Base-by-base conservation (phyloP, 2,888 invertebrate species). In the Drosophila paramelanica region DNA sequence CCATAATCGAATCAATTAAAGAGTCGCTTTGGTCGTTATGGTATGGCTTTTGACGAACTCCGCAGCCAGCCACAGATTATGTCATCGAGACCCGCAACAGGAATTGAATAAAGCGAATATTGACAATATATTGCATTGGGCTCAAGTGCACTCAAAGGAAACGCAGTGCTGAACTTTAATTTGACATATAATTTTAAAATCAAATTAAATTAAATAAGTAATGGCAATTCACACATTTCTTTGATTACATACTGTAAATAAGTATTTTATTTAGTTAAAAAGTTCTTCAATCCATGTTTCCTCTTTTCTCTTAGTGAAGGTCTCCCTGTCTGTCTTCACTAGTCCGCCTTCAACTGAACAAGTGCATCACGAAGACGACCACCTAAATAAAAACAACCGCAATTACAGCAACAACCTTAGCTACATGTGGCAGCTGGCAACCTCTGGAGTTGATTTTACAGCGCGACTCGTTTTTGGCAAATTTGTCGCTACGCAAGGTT, bases 401-500 rank as follows among this genome's bases (percentile, higher is more conserved):
- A 51, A 50, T 38, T 36, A 49, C 45, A 25, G 38, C 33, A 39
- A 42, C 11, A 45, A 17, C 27, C 31, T 11, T 20, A 45, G 51
- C 46, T 47, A 53, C 36, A 39, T 23, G 66, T 55, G 73, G 38
- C 52, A 75, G 69, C 66, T 74, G 73, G 36, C 55, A 47, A 61
- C 61, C 51, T 55, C 36, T 70, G 49, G 17, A 59, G 38, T 56
- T 56, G 57, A 51, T 20, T 60, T 65, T 66, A 59, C 68, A 69
- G 10, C 64, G 14, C 56, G 66, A 84, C 81, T 83, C 49, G 84
- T 69, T 69, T 77, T 80, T 65, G 80, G 84, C 84, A 85, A 85
- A 85, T 86, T 80, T 76, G 84, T 73, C 67, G 81, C 53, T 67
- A 42, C 69, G 72, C 86, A 85, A 85, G 85, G 85, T 77, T 83